Evolutionary conservation across 2,113 vertebrate species (phyloP).

Genomic region (Otus sunia): DNA sequence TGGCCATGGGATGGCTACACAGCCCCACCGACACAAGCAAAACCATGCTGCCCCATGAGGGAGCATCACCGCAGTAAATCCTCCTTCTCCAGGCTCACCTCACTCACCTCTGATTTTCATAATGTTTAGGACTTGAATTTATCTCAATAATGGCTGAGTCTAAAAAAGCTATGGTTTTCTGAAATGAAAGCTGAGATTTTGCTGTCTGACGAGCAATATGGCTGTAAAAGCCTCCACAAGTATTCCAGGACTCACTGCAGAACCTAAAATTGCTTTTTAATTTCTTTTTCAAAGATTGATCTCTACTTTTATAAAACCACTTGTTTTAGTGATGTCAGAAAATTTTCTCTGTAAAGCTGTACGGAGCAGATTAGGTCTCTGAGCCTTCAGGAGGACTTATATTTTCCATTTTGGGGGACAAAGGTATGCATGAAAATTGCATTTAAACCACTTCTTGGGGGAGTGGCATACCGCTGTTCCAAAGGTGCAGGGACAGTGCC

Average conservation of each 20-base stretch:
- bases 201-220: not conserved
- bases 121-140: not conserved
- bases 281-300: not conserved
- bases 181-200: not conserved
- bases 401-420: not conserved
- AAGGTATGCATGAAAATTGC: not conserved
- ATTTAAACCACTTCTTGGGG: not conserved
- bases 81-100: not conserved
- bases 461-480: not conserved
- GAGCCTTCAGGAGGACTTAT: not conserved
- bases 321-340: not conserved
- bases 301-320: not conserved
- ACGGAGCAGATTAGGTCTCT: not conserved
- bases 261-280: not conserved
- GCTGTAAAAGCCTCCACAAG: not conserved
- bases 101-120: not conserved
- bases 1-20: not conserved
- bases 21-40: not conserved
- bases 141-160: not conserved
- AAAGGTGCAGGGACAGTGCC: not conserved
- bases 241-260: not conserved
- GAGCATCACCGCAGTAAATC: not conserved
- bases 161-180: not conserved
- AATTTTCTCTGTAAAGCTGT: not conserved
- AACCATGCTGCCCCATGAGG: accelerated